Conservation (phyloP, 1,140 invertebrate species). For the Bombus superbus region DNA sequence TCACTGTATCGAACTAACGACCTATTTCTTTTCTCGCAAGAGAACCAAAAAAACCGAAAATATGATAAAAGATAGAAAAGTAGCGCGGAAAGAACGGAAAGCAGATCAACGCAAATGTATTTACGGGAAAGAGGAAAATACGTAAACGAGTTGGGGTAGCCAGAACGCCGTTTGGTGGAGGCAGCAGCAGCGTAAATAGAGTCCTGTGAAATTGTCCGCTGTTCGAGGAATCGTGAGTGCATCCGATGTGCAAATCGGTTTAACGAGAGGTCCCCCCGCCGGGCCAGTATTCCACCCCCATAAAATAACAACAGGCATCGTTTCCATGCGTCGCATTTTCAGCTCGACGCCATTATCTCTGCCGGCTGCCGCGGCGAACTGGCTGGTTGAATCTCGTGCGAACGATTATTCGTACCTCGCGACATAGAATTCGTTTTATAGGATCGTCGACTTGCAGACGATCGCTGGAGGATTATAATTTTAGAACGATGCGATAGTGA, state of each 20-base stretch:
- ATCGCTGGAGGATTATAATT: background rate
- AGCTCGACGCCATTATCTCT: slow-evolving; percentile 66
- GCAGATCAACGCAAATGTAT: slow-evolving; percentile 27
- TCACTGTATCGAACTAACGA: no score
- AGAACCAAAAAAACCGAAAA: background rate
- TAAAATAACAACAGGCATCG: slow-evolving; percentile 71
- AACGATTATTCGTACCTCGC: slow-evolving; percentile 32
- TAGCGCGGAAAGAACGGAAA: background rate
- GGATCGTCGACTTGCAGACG: slow-evolving; percentile 4
- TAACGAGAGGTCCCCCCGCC: slow-evolving; percentile 55
- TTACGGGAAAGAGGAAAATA: slow-evolving; percentile 47
- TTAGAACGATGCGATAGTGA: background rate
- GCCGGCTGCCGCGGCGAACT: background rate
- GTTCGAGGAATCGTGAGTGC: slow-evolving; percentile 71
- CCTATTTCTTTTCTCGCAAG: no score
- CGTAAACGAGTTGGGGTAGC: slow-evolving; percentile 40
- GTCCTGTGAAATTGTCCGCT: slow-evolving; percentile 71
- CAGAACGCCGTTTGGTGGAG: background rate
- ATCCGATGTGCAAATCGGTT: slow-evolving; percentile 74
- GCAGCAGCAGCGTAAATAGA: slow-evolving; percentile 49
- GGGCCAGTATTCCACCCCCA: slow-evolving; percentile 26
- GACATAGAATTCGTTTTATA: slow-evolving; percentile 30
- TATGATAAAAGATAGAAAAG: background rate
- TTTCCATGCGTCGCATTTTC: slow-evolving; percentile 67
- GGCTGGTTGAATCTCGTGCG: background rate